A percentile compares a stretch with the other conserved stretches of the same genome.
Evolutionary conservation across 2,888 invertebrate genomes (phyloP).

Genomic region (Ditula angustiorana): DNA sequence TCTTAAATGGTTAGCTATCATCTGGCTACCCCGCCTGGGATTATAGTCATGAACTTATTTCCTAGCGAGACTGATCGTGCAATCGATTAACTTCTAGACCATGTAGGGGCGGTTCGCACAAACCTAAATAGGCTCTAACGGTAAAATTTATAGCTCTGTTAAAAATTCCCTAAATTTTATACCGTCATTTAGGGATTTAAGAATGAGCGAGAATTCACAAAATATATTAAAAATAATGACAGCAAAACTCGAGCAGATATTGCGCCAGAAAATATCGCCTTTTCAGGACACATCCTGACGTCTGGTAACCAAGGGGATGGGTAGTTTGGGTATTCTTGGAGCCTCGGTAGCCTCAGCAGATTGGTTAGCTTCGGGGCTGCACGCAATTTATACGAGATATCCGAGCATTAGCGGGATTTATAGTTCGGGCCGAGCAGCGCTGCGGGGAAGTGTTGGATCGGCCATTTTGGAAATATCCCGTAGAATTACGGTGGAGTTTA

Average conservation of each 20-base stretch:
- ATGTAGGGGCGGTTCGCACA: constrained; percentile 1
- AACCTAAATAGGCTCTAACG: constrained; percentile 13
- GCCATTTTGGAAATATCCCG: not conserved
- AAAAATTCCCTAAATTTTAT: constrained; percentile 15
- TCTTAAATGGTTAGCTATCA: too few relatives aligned
- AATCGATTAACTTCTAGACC: not conserved
- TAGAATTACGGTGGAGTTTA: too few relatives aligned
- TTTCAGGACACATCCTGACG: too few relatives aligned
- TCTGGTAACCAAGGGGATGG: too few relatives aligned
- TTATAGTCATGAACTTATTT: too few relatives aligned
- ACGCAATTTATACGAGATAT: constrained; percentile 6
- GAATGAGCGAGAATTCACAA: too few relatives aligned
- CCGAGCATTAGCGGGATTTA: constrained; percentile 10
- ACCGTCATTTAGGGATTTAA: constrained; percentile 13
- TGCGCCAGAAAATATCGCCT: too few relatives aligned
- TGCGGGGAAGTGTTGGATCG: not conserved
- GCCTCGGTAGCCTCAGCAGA: not conserved
- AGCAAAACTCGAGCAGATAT: too few relatives aligned
- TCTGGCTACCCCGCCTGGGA: too few relatives aligned
- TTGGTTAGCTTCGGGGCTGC: not conserved
- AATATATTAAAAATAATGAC: too few relatives aligned
- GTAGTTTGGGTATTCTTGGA: too few relatives aligned
- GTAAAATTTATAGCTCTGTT: constrained; percentile 23
- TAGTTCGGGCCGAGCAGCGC: not conserved
- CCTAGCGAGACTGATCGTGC: too few relatives aligned